Evolutionary conservation across 2,888 invertebrate genomes (phyloP), one percentile per base, ranked within the genome.

Genomic region (Ectemnius continuus): DNA sequence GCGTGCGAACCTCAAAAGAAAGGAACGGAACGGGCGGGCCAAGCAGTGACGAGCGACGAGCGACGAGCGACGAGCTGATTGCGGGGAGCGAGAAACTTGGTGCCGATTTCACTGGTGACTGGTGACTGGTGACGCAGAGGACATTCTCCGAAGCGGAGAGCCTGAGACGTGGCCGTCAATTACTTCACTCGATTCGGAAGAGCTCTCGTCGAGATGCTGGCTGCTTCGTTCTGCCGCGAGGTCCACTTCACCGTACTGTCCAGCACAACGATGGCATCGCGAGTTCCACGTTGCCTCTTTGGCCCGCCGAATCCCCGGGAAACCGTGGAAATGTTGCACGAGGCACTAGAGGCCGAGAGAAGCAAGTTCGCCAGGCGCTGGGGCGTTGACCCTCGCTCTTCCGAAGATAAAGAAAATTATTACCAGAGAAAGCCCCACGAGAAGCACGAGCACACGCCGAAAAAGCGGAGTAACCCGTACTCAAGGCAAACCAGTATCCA

Each of bases 241-340:
- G 85, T 89, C 82, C 88, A 89, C 67, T 88, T 89, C 72, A 84
- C 86, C 59, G 87, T 87, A 78, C 73, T 89, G 67, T 80, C 89
- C 59, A 62, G 85, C 73, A 84, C 84, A 73, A 85, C 86, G 80
- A 87, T 86, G 78, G 70, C 79, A 16, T 81, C 86, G 63, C 87
- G 88, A 58, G 89, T 89, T 66, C 89, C 90, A 67, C 87, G 89
- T 64, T 94, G 94, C 84, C 88, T 94, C 2, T 94, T 94, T 82
- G 94, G 94, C 8, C 92, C 92, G 1, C 92, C 94, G 13, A 93
- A 93, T 83, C 88, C 93, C 4, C 92, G 92, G 28, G 94, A 94
- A 67, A 94, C 94, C 4, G 92, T 91, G 65, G 91, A 92, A 48
- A 88, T 94, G 82, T 91, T 94, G 79, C 92, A 93, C 47, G 94